These are phyloP conservation scores for Varanus komodoensis DNA, from an alignment of 2,113 vertebrate genomes.

Conservation along the genomic window DNA sequence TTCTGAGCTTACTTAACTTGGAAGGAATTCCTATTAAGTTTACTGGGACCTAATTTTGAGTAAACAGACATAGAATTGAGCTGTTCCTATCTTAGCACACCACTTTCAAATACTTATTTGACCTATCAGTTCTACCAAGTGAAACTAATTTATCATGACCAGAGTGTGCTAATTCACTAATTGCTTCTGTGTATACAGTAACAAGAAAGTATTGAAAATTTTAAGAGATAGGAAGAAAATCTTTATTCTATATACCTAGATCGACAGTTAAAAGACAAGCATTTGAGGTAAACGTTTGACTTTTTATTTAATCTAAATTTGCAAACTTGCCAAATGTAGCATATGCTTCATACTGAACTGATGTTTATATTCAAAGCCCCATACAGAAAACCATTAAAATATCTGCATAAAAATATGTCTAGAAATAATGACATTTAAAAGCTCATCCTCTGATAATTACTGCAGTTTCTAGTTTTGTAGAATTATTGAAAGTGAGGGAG, in stretches of 20 bases:
- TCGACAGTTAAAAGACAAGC: not conserved
- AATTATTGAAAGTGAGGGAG: not conserved
- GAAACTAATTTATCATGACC: not conserved
- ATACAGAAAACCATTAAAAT: fast-evolving
- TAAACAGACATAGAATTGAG: no score
- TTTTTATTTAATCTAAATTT: not conserved
- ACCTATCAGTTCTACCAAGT: not conserved
- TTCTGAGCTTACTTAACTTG: not conserved
- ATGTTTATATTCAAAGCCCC: not conserved
- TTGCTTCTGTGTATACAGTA: not conserved
- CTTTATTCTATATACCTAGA: not conserved
- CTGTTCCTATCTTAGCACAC: not conserved
- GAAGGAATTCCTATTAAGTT: not conserved
- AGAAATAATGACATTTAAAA: not conserved
- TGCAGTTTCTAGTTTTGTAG: not conserved
- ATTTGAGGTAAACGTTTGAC: not conserved
- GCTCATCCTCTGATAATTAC: not conserved
- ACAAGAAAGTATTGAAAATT: not conserved
- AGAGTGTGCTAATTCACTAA: not conserved
- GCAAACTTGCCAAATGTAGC: not conserved
- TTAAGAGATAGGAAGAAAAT: not conserved
- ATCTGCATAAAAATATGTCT: not conserved
- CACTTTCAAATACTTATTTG: not conserved
- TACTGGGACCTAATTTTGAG: no score
- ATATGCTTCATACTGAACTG: fast-evolving